Evolutionary conservation across 2,113 vertebrate species (phyloP).

Genomic region (Epinephelus moara): DNA sequence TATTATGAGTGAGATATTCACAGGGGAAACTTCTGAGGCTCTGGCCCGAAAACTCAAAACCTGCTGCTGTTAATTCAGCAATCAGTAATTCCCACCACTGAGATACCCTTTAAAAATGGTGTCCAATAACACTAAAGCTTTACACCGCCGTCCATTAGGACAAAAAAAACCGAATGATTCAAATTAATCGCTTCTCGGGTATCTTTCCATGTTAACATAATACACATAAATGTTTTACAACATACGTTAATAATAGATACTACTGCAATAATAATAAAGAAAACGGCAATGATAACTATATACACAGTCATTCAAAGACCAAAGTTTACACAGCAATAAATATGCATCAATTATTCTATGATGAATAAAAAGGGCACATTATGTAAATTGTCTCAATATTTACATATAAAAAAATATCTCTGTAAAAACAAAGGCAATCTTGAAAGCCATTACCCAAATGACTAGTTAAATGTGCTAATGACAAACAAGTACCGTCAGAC

Average conservation of each 20-base stretch:
- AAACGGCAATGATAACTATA: slow-evolving; percentile 72
- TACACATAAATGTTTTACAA: slow-evolving; percentile 80
- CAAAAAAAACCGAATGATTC: slow-evolving; percentile 59
- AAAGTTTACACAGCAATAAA: slow-evolving; percentile 81
- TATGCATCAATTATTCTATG: slow-evolving; percentile 78
- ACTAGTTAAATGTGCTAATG: slow-evolving; percentile 79
- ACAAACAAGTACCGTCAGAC: slow-evolving; percentile 77
- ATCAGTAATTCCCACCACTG: slow-evolving; percentile 58
- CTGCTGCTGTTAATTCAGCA: slow-evolving; percentile 58
- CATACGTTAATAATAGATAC: slow-evolving; percentile 81
- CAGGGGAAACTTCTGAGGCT: slow-evolving; percentile 62
- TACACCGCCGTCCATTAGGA: slow-evolving; percentile 49
- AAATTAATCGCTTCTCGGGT: slow-evolving; percentile 65
- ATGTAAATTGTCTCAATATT: slow-evolving; percentile 84
- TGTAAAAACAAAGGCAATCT: slow-evolving; percentile 78
- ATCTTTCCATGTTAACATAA: slow-evolving; percentile 80
- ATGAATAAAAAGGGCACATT: slow-evolving; percentile 80
- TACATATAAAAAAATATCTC: slow-evolving; percentile 80
- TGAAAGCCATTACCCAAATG: slow-evolving; percentile 83
- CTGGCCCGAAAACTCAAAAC: slow-evolving; percentile 42
- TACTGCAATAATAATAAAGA: slow-evolving; percentile 78
- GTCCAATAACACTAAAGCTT: slow-evolving; percentile 72
- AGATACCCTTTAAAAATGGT: slow-evolving; percentile 56
- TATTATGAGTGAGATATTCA: slow-evolving; percentile 67
- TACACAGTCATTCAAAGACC: slow-evolving; percentile 76